Base-by-base conservation (phyloP, 2,888 invertebrate species). In the Stramonita haemastoma region DNA sequence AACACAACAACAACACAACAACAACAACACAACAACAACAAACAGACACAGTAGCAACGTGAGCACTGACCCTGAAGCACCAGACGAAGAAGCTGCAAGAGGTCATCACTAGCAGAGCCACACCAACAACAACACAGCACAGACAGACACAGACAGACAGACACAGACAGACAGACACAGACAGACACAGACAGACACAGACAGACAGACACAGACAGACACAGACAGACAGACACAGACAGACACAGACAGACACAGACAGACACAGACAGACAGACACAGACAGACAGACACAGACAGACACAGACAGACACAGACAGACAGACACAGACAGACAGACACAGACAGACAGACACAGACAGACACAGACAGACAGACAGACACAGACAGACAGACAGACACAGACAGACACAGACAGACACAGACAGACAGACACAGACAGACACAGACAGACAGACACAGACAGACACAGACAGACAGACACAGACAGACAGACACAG, bases 91-190 rank as follows among this genome's bases (percentile, higher is more conserved):
- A 89, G 81, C 77, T 91, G 87, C 86, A 60, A 29, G 22, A 5
- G 73, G 91, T 91, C 8, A 90, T 26, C n/a, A 81, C 22, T 1
- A 91, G 86, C n/a, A 91, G 86, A 11, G 90, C 0, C 29, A 90
- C 81, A n/a, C n/a, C n/a, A n/a, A n/a, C n/a, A n/a, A n/a, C n/a
- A n/a, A 77, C 77, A 77, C 77, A 77, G 26, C 26, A 73, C 73
- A 66, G 26, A 26, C 17, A 26, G 17, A 22, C 17, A 26, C 26
- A 22, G 1, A 73, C 73, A 66, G 1, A 26, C 17, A 26, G 1
- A 22, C 17, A 26, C 26, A 22, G 26, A 29, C 77, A 29, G 19
- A 29, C 77, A 77, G 4, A 29, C n/a, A 77, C 77, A 29, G 22
- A 77, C 77, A 77, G 19, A 77, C 77, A 77, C 17, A 77, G 22